Evolutionary conservation across 2,888 invertebrate species (phyloP), one percentile per base, ranked within the genome.

Genomic region (Leptura quadrifasciata): DNA sequence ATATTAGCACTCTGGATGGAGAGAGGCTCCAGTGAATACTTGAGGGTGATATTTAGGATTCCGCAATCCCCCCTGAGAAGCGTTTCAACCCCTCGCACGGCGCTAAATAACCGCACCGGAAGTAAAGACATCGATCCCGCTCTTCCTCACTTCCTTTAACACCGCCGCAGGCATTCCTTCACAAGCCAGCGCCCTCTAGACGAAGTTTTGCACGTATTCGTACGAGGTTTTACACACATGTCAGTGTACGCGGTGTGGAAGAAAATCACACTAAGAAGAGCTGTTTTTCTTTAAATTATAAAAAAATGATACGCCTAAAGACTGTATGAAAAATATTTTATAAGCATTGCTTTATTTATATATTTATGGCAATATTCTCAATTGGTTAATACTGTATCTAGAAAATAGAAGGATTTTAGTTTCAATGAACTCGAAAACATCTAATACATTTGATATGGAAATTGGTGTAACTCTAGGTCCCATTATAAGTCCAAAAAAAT

Each of bases 71-170:
- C 31, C 64, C 58, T 31, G 18, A 24, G 18, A 18, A 55, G 55
- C 31, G 60, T 18, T 8, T 54, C 55, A 18, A 52, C 20, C 61
- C 69, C 64, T 58, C 35, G 24, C 64, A 60, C 57, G 58, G 27
- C 64, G 76, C 77, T 80, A 81, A 83, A 83, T 78, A 82, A 80
- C 83, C 83, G 80, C 83, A 82, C 81, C 83, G 84, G 84, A 84
- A 83, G 83, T 81, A 81, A 80, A 84, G 81, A 83, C 84, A 84
- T 84, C 84, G 84, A 84, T 84, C 83, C 81, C 77, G 75, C 77
- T 80, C 81, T 81, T 81, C 83, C 82, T 79, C 35, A 67, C 76
- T 76, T 78, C 78, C 77, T 78, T 74, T 71, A 68, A 72, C 72
- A 55, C 69, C 31, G 69, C 52, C 68, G 74, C 69, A 54, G 63